Evolutionary conservation across 53 echinoderm and acorn worm species (phyloP).

Genomic region (Astropecten irregularis): DNA sequence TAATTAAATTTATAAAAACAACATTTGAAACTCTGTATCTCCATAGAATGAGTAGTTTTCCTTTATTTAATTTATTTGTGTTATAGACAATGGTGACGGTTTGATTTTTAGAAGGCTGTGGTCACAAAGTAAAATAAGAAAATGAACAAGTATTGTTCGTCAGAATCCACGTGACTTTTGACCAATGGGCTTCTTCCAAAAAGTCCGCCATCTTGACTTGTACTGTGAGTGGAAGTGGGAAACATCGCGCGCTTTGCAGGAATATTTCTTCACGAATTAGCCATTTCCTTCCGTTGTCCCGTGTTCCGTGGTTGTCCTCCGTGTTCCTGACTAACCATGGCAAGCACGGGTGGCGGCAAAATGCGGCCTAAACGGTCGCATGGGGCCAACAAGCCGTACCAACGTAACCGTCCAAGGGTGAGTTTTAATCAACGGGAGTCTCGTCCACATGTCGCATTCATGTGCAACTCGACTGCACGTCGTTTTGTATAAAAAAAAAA

Average conservation of each 20-base stretch:
- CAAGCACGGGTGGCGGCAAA: slow-evolving; percentile 93
- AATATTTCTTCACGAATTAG: slow-evolving; percentile 27
- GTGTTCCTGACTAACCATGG: slow-evolving; percentile 75
- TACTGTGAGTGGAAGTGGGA: slow-evolving; percentile 20
- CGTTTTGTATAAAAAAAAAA: neutral
- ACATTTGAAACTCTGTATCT: neutral
- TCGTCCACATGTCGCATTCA: slow-evolving; percentile 28
- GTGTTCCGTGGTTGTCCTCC: slow-evolving; percentile 58
- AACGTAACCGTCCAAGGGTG: slow-evolving; percentile 83
- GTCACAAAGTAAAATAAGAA: neutral
- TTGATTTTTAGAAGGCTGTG: no score
- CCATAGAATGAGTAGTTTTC: neutral
- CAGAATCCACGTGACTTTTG: slow-evolving; percentile 83
- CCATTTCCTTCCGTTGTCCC: slow-evolving; percentile 54
- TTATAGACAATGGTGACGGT: no score
- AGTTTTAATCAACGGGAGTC: slow-evolving; percentile 9
- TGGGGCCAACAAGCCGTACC: slow-evolving; percentile 80
- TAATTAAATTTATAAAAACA: neutral
- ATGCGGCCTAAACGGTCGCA: slow-evolving; percentile 86
- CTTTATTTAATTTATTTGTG: no score
- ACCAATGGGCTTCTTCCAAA: slow-evolving; percentile 89
- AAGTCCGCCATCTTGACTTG: slow-evolving; percentile 94
- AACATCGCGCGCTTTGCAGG: slow-evolving; percentile 44
- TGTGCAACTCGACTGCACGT: neutral
- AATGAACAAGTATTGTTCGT: slow-evolving; percentile 32